Evolutionary conservation across 2,113 vertebrate genomes (phyloP).

Genomic region (Eclectus roratus): DNA sequence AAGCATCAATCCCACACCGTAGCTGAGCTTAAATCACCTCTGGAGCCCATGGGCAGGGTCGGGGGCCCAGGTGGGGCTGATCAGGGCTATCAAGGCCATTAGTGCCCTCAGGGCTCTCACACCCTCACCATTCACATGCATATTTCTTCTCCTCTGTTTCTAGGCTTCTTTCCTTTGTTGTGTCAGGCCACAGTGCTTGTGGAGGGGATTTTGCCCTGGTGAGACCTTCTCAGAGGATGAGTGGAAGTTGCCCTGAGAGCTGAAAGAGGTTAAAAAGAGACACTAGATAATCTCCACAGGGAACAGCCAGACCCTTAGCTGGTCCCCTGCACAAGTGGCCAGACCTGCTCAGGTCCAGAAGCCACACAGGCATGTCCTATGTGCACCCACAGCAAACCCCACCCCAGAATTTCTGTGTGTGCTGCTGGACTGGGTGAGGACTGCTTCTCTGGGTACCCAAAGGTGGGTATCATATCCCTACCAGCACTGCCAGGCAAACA

Average conservation of each 20-base stretch:
- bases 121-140: not conserved
- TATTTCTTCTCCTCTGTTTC: not conserved
- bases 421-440: not conserved
- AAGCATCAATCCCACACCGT: not conserved
- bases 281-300: not conserved
- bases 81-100: not conserved
- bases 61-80: not conserved
- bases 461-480: not conserved
- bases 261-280: not conserved
- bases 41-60: not conserved
- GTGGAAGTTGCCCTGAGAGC: not conserved
- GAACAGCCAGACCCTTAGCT: not conserved
- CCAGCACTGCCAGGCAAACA: not conserved
- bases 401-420: not conserved
- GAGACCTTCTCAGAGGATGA: not conserved
- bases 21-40: not conserved
- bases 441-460: not conserved
- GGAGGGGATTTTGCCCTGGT: not conserved
- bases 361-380: not conserved
- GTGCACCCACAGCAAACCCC: not conserved
- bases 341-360: not conserved
- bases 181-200: not conserved
- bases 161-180: not conserved
- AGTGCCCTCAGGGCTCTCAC: not conserved
- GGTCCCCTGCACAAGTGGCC: not conserved